Conservation (phyloP, 2,113 vertebrate genomes). For the Corvus moneduloides region DNA sequence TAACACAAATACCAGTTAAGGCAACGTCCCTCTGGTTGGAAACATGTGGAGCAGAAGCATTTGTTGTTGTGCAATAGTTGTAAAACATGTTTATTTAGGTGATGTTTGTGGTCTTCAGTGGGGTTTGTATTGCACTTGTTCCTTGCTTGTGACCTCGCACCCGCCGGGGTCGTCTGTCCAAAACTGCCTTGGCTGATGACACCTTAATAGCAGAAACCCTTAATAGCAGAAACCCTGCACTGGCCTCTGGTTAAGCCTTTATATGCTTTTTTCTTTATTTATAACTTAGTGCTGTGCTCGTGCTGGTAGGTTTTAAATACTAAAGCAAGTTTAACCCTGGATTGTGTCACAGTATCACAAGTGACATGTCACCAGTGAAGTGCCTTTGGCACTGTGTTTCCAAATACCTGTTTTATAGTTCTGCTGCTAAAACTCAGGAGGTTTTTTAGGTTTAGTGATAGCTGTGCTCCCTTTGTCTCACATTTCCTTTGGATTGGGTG, state of each 20-base stretch:
- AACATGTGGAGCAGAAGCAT: neutral
- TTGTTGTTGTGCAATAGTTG: neutral
- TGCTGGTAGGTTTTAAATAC: neutral
- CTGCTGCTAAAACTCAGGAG: neutral
- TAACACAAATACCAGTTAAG: neutral
- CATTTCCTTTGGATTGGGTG: neutral
- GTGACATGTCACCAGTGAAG: neutral
- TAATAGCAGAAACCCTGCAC: neutral
- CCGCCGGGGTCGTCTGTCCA: rapidly evolving
- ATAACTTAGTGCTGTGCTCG: neutral
- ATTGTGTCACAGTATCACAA: neutral
- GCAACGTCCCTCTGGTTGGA: neutral
- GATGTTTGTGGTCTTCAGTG: neutral
- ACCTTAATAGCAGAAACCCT: neutral
- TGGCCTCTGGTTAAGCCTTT: neutral
- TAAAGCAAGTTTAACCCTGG: neutral
- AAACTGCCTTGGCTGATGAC: neutral
- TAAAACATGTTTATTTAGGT: neutral
- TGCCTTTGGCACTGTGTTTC: neutral
- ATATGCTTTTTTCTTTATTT: neutral
- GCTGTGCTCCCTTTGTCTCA: neutral
- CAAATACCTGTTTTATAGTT: neutral
- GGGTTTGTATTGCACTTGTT: neutral
- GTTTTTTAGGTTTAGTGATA: neutral
- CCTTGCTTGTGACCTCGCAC: neutral